Percentiles rank a stretch among this genome's conserved stretches.
Evolutionary conservation across 2,113 vertebrate genomes (phyloP).

Genomic region (Centrocercus urophasianus): DNA sequence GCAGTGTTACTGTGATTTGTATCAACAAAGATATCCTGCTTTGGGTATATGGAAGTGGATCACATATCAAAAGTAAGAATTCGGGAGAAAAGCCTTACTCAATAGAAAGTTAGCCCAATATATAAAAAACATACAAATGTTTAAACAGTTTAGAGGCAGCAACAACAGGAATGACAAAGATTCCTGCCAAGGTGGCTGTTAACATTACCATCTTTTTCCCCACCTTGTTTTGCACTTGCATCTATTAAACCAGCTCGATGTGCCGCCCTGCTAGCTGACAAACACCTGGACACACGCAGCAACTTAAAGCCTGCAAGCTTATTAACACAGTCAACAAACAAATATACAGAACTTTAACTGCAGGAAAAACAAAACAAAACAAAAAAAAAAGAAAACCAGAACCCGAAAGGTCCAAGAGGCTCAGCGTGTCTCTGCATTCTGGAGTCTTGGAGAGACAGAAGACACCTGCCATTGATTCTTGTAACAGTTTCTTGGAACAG

Average conservation of each 20-base stretch:
- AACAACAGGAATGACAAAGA: conserved; percentile 66
- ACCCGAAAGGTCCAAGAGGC: conserved; percentile 74
- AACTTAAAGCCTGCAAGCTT: conserved; percentile 69
- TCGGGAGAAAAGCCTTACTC: conserved; percentile 71
- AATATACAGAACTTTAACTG: conserved; percentile 79
- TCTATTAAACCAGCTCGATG: conserved; percentile 35
- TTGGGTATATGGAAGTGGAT: conserved; percentile 48
- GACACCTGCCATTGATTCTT: conserved; percentile 63
- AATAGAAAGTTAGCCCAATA: conserved; percentile 78
- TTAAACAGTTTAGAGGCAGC: conserved; percentile 74
- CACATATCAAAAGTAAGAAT: conserved; percentile 74
- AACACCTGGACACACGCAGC: conserved; percentile 58
- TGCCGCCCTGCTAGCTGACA: conserved; percentile 70
- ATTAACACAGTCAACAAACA: conserved; percentile 77
- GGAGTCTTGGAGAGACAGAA: conserved; percentile 62
- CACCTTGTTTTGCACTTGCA: conserved; percentile 66
- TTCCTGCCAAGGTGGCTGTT: conserved; percentile 62
- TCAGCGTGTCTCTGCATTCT: conserved; percentile 67
- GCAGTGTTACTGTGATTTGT: conserved; percentile 5
- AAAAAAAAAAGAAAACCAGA: conserved; percentile 52
- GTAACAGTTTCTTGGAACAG: conserved; percentile 76
- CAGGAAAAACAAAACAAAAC: not conserved
- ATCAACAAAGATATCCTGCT: conserved; percentile 41
- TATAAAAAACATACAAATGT: conserved; percentile 81
- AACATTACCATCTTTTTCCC: conserved; percentile 21